Conservation (phyloP, 2,797 vertebrate genomes). For the Alcedo quadribrachys region DNA sequence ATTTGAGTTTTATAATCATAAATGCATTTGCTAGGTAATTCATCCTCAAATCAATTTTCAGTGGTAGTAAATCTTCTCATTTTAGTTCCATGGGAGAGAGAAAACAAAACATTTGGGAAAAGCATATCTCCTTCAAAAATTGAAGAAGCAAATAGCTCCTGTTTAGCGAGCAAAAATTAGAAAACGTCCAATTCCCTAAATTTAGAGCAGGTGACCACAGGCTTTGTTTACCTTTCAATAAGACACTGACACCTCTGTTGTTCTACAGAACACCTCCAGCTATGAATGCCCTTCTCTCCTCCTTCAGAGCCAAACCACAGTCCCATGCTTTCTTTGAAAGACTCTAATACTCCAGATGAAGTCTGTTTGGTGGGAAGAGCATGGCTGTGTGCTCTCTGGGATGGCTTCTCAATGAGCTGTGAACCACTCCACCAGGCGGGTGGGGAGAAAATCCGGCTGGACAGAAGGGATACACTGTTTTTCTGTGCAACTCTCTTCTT, state of each 20-base stretch:
- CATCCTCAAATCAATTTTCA: neutral
- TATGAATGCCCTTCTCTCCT: neutral
- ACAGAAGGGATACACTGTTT: neutral
- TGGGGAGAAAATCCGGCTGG: neutral
- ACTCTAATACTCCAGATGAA: neutral
- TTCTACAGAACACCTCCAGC: neutral
- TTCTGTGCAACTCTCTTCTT: neutral
- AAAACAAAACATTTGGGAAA: neutral
- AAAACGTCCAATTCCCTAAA: neutral
- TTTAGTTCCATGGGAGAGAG: neutral
- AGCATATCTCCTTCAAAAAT: neutral
- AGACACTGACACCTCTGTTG: neutral
- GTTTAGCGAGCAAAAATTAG: neutral
- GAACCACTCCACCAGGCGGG: neutral
- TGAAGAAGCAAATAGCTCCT: neutral
- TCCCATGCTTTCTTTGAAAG: neutral
- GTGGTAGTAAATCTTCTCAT: neutral
- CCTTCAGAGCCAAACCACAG: neutral
- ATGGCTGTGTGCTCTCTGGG: neutral
- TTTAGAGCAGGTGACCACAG: neutral
- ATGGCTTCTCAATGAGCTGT: neutral
- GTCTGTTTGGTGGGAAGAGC: neutral
- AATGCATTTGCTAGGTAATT: neutral
- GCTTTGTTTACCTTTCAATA: neutral
- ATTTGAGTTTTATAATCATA: neutral